Evolutionary conservation across 1,140 invertebrate species (phyloP).

Genomic region (Bombus pyrosoma): DNA sequence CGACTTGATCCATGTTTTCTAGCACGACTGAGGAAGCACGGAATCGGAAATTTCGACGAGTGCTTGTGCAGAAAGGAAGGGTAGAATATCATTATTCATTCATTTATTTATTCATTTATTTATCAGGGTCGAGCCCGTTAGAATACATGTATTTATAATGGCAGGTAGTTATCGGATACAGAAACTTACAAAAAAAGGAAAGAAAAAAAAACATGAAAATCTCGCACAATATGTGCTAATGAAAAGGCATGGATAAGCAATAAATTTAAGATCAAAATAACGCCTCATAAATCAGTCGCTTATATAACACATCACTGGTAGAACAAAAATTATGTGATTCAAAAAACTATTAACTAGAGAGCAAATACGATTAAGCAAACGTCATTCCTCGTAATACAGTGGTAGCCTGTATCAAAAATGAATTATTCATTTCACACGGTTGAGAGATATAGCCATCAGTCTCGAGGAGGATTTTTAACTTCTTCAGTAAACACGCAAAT

Average conservation of each 20-base stretch:
- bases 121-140: too few species aligned
- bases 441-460: too few species aligned
- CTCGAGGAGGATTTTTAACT: constrained; percentile 8
- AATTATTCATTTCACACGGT: constrained; percentile 31
- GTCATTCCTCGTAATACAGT: neutral
- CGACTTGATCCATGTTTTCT: neutral
- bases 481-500: neutral
- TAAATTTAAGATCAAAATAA: neutral
- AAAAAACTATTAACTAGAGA: neutral
- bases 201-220: too few species aligned
- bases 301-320: too few species aligned
- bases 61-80: neutral
- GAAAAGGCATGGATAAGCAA: too few species aligned
- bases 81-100: neutral
- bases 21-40: neutral
- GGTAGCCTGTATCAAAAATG: neutral
- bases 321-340: too few species aligned
- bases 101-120: too few species aligned
- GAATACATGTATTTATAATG: too few species aligned
- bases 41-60: constrained; percentile 24
- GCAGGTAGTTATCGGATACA: too few species aligned
- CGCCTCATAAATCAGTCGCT: too few species aligned
- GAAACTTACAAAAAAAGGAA: too few species aligned
- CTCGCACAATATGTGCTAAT: too few species aligned
- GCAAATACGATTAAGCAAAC: constrained; percentile 8